Conservation (phyloP, 53 echinoderm and acorn worm species). For the Henricia sp. region DNA sequence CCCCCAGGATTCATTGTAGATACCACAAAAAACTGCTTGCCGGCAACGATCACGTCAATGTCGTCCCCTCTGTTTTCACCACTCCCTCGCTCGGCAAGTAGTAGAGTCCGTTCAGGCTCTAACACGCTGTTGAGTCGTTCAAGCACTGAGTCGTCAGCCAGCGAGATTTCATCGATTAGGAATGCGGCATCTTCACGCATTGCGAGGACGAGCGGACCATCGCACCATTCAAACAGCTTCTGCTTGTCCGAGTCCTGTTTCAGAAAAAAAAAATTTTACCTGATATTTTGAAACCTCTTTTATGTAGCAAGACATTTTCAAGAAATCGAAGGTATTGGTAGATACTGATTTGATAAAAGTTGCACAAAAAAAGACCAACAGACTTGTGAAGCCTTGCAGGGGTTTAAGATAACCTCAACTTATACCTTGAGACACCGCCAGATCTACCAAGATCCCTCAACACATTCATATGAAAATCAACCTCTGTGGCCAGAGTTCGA, state of each 20-base stretch:
- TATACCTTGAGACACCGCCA: too few relatives aligned
- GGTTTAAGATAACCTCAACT: too few relatives aligned
- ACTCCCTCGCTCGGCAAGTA: conserved; percentile 94
- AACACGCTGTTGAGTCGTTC: conserved; percentile 97
- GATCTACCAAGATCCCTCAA: too few relatives aligned
- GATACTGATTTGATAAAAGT: too few relatives aligned
- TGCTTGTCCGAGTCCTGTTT: conserved; percentile 75
- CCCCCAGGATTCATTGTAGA: conserved; percentile 99
- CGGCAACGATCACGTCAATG: conserved; percentile 69
- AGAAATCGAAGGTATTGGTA: too few relatives aligned
- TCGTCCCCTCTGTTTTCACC: conserved; percentile 75
- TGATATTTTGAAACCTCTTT: too few relatives aligned
- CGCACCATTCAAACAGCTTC: conserved; percentile 98
- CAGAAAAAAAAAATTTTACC: too few relatives aligned
- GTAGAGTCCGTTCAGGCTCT: conserved; percentile 88
- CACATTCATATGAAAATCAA: too few relatives aligned
- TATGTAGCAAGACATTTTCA: too few relatives aligned
- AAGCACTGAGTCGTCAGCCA: conserved; percentile 97
- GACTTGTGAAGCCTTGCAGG: too few relatives aligned
- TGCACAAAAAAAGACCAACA: too few relatives aligned
- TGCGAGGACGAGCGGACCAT: conserved; percentile 92
- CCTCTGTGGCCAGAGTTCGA: too few relatives aligned
- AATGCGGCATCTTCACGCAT: conserved; percentile 90
- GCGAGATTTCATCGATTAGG: conserved; percentile 97
- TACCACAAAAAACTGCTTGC: conserved; percentile 79